Evolutionary conservation across 1,140 invertebrate genomes (phyloP).

Genomic region (Dermatophagoides farinae): DNA sequence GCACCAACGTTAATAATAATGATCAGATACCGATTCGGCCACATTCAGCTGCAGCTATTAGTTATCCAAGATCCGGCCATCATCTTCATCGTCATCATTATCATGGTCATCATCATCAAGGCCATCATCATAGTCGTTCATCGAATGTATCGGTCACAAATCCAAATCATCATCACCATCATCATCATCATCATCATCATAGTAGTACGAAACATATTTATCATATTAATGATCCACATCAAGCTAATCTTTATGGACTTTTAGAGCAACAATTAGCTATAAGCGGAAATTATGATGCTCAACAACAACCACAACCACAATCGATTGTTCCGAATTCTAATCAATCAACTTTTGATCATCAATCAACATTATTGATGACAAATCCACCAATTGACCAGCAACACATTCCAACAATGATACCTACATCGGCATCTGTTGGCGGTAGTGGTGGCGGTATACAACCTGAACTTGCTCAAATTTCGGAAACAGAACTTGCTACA

Average conservation of each 20-base stretch:
- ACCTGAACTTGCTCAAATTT: no score
- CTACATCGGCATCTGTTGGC: no score
- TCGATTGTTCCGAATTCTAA: background rate
- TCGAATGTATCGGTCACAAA: background rate
- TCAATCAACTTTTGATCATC: background rate
- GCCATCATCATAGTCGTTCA: background rate
- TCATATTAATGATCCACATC: conserved; percentile 18
- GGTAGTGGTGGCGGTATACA: no score
- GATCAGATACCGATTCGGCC: conserved; percentile 12
- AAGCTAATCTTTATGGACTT: conserved; percentile 10
- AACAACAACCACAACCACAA: background rate
- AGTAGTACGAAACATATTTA: conserved; percentile 11
- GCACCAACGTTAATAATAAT: no score
- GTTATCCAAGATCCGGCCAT: background rate
- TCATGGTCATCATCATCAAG: background rate
- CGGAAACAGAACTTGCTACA: no score
- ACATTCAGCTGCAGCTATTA: background rate
- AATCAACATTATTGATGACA: background rate
- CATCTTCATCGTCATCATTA: conserved; percentile 1
- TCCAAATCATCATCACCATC: background rate
- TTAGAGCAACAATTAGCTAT: background rate
- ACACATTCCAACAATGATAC: background rate
- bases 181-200: conserved; percentile 13
- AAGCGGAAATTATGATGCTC: background rate
- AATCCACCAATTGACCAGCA: background rate